A percentile compares a stretch with the other conserved stretches of the same genome.
These are phyloP conservation scores for Chloroceryle aenea DNA, from an alignment of 2,113 vertebrate genomes.

Conservation along the genomic window DNA sequence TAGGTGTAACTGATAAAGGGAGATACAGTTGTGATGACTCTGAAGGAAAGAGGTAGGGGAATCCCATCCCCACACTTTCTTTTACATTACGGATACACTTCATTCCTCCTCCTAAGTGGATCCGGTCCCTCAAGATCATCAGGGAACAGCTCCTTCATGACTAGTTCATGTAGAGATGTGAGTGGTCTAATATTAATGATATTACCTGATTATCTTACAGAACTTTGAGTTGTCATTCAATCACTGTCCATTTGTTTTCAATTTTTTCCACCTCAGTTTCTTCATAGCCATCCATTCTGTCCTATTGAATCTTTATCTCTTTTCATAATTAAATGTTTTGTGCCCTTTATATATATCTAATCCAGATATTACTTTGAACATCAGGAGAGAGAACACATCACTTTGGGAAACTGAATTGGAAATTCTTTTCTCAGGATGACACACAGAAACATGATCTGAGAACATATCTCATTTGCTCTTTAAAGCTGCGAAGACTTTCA, in stretches of 20 bases:
- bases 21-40: neutral
- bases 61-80: neutral
- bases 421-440: neutral
- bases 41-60: neutral
- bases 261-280: neutral
- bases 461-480: neutral
- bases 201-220: neutral
- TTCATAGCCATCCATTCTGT: neutral
- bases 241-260: neutral
- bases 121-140: neutral
- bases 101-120: neutral
- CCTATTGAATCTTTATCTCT: neutral
- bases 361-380: neutral
- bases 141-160: neutral
- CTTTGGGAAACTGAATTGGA: neutral
- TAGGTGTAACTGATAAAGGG: neutral
- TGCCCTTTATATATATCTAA: neutral
- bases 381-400: neutral
- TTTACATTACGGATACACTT: neutral
- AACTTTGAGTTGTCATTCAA: neutral
- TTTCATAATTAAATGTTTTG: neutral
- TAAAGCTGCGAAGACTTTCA: neutral
- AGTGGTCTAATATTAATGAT: neutral
- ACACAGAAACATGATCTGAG: neutral
- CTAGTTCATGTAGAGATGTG: neutral